Evolutionary conservation across 2,888 invertebrate genomes (phyloP).

Genomic region (Conchocele bisecta): DNA sequence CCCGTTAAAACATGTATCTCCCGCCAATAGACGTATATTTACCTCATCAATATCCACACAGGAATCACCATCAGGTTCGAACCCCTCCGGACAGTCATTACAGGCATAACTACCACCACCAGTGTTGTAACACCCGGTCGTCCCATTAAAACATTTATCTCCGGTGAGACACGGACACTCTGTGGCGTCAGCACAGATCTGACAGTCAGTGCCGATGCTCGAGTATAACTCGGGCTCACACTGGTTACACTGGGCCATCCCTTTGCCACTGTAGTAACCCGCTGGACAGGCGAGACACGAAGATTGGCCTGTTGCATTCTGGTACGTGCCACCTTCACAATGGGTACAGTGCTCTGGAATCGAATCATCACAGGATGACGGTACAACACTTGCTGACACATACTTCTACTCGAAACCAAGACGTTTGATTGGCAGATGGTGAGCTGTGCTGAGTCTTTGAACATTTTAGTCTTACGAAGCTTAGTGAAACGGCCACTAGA

Average conservation of each 20-base stretch:
- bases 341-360: constrained; percentile 63
- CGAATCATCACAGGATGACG: too few relatives aligned
- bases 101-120: constrained; percentile 50
- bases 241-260: constrained; percentile 63
- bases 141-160: constrained; percentile 48
- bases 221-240: constrained; percentile 62
- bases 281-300: constrained; percentile 59
- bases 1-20: constrained; percentile 45
- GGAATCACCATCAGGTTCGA: constrained; percentile 66
- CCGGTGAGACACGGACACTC: constrained; percentile 63
- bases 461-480: too few relatives aligned
- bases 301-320: constrained; percentile 56
- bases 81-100: constrained; percentile 65
- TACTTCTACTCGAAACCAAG: too few relatives aligned
- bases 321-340: constrained; percentile 68
- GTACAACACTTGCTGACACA: too few relatives aligned
- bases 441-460: too few relatives aligned
- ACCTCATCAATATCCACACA: too few relatives aligned
- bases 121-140: constrained; percentile 57
- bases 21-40: too few relatives aligned
- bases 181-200: constrained; percentile 43
- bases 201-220: constrained; percentile 54
- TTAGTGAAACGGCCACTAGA: too few relatives aligned
- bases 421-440: too few relatives aligned
- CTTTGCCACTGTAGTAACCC: constrained; percentile 62